Evolutionary conservation across 2,888 invertebrate species (phyloP).

Genomic region (Coronaproctus castanopsis): DNA sequence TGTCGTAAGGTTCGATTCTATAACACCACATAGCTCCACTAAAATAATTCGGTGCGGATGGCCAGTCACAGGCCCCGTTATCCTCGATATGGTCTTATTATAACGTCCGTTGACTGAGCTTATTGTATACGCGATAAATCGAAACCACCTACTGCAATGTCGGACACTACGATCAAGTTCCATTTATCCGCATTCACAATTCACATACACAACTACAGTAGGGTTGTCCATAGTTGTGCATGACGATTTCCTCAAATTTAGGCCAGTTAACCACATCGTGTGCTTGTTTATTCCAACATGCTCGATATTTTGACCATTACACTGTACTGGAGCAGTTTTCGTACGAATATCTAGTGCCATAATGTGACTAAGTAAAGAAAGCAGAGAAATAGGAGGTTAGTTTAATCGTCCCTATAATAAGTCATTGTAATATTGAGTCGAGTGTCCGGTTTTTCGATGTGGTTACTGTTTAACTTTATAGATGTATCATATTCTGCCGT

Average conservation of each 20-base stretch:
- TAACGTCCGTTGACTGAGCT: neutral
- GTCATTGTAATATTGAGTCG: neutral
- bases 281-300: too few relatives aligned
- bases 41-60: too few relatives aligned
- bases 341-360: neutral
- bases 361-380: neutral
- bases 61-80: too few relatives aligned
- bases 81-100: too few relatives aligned
- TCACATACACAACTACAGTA: too few relatives aligned
- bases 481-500: neutral
- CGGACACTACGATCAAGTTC: neutral
- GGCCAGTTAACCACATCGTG: too few relatives aligned
- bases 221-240: too few relatives aligned
- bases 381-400: neutral
- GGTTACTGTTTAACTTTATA: neutral
- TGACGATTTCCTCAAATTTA: too few relatives aligned
- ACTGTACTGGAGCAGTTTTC: neutral
- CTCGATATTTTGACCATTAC: neutral
- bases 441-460: neutral
- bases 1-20: too few relatives aligned
- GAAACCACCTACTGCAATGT: neutral
- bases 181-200: neutral
- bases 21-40: too few relatives aligned
- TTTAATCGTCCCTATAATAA: neutral
- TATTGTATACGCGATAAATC: neutral